These are phyloP conservation scores for Drosophila sordidapex DNA, from an alignment of 2,888 invertebrate species.

Conservation along the genomic window DNA sequence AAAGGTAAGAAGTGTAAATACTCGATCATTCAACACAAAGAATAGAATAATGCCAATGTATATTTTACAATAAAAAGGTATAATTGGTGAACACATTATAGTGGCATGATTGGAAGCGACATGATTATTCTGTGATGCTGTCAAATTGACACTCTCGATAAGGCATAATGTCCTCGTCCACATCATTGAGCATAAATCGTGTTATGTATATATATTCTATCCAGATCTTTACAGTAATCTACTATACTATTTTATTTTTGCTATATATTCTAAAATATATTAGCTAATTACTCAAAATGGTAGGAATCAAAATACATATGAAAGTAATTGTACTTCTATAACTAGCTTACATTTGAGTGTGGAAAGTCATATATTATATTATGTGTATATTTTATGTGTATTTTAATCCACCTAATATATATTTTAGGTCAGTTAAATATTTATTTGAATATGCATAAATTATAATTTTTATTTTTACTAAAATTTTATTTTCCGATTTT, in stretches of 20 bases:
- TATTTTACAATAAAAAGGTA: not conserved
- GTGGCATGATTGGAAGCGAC: not conserved
- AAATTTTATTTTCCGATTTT: not conserved
- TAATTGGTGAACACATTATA: not conserved
- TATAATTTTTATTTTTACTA: not conserved
- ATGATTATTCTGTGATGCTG: not conserved
- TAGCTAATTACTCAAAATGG: not conserved
- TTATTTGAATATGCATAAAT: not conserved
- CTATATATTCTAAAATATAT: not conserved
- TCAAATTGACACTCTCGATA: not conserved
- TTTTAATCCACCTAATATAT: not conserved
- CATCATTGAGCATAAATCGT: not conserved
- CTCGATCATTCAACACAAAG: not conserved
- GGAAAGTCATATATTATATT: not conserved
- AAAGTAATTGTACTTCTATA: not conserved
- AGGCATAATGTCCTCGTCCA: not conserved
- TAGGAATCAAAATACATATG: not conserved
- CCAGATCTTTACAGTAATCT: not conserved
- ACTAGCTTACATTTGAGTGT: not conserved
- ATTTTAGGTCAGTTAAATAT: not conserved
- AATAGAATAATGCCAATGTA: not conserved
- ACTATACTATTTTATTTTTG: no score
- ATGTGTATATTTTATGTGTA: not conserved
- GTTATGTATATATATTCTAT: not conserved
- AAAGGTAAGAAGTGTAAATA: slow-evolving; percentile 13